Percentiles rank a stretch among this genome's conserved stretches.
Conservation (phyloP, 2,113 vertebrate genomes). For the Lichenostomus cassidix region DNA sequence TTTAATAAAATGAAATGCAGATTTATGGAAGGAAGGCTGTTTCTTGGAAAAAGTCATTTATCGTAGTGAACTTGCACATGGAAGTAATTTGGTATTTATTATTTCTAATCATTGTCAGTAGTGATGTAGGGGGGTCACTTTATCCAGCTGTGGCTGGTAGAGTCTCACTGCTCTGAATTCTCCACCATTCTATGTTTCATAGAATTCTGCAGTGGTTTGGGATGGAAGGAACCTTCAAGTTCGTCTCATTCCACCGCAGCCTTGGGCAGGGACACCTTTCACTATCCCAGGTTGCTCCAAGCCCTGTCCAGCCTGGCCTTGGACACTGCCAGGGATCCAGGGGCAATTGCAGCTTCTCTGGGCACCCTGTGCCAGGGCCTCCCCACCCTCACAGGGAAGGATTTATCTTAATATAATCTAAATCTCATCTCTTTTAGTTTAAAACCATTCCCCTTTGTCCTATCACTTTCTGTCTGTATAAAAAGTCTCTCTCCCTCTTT, state of each 20-base stretch:
- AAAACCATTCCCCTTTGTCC: neutral
- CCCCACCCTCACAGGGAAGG: fast-evolving
- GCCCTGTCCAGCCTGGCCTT: neutral
- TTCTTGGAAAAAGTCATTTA: neutral
- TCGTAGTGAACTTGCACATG: neutral
- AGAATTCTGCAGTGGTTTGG: neutral
- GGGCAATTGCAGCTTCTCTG: neutral
- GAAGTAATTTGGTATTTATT: neutral
- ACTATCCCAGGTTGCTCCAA: neutral
- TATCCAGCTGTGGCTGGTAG: neutral
- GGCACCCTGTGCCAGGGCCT: neutral
- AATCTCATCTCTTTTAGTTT: neutral
- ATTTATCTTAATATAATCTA: neutral
- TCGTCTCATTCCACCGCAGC: neutral
- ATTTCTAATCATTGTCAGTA: neutral
- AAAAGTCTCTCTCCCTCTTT: neutral
- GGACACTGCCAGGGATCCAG: neutral
- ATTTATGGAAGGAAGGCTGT: neutral
- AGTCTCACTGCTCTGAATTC: neutral
- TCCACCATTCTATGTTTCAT: neutral
- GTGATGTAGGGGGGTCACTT: neutral
- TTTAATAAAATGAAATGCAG: neutral
- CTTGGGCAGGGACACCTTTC: neutral
- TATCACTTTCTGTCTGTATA: neutral
- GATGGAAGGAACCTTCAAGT: neutral